Evolutionary conservation across 92 coral and sea anemone species (phyloP), one percentile per base, ranked within the genome.

Genomic region (Diadumene lineata): DNA sequence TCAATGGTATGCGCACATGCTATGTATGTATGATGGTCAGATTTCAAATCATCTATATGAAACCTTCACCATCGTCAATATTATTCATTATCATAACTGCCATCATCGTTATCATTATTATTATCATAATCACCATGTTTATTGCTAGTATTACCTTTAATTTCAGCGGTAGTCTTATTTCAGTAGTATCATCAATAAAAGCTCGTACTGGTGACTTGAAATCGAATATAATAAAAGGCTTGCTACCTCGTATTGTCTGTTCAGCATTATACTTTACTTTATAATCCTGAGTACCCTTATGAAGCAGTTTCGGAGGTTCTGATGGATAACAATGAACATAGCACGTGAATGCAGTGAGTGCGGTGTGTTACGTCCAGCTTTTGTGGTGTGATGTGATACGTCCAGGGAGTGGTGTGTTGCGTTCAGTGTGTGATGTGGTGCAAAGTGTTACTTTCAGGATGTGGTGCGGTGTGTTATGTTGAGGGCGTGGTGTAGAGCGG

Each of bases 171-270:
- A 67, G 53, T 24, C 29, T 67, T 16, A 67, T 1, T 67, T 67
- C 57, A 21, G 34, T 48, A n/a, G 55, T 67, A 1, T 48, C 32
- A 1, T 24, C 11, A 1, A 67, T 33, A 21, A 56, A 48, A 1
- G 43, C 55, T n/a, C 56, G 72, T 6, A 34, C 53, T 33, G 72
- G 72, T 1, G 72, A 67, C 72, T 34, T 33, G 31, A 48, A 38
- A 26, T 48, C 57, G 27, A 67, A 67, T 67, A 67, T 1, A 13
- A 67, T 67, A 24, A 67, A 67, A 4, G 72, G 72, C 56, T 67
- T 67, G 57, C 70, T 48, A 8, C 72, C 72, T 22, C 33, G 2
- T n/a, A 67, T 48, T 18, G 21, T 11, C 0, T n/a, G 28, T 18
- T n/a, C 34, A 19, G 57, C 53, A n/a, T 19, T 11, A 56, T 38